A percentile compares a stretch with the other conserved stretches of the same genome.
Conservation (phyloP, 2,797 vertebrate genomes). For the Ctenopoma kingsleyae region DNA sequence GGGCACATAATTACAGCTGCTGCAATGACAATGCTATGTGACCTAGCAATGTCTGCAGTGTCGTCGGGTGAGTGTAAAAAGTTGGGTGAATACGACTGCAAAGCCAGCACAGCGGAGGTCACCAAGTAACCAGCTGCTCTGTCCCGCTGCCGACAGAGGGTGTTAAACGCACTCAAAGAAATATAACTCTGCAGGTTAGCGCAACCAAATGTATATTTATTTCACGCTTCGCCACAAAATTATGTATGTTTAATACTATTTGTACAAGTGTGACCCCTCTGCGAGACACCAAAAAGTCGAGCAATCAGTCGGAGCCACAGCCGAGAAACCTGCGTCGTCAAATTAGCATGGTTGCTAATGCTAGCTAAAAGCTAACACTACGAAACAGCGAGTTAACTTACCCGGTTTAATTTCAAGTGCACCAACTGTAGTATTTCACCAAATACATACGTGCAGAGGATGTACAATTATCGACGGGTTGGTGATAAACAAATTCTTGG, state of each 20-base stretch:
- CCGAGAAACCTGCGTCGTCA: slow-evolving; percentile 69
- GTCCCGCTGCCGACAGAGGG: slow-evolving; percentile 62
- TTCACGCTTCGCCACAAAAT: fast-evolving
- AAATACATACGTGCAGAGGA: fast-evolving
- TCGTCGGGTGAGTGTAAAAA: neutral
- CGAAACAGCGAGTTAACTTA: slow-evolving; percentile 32
- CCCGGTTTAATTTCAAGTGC: neutral
- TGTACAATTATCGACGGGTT: fast-evolving
- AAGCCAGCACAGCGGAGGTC: slow-evolving; percentile 7
- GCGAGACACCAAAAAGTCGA: neutral
- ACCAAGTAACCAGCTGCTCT: slow-evolving; percentile 4
- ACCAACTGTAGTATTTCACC: fast-evolving
- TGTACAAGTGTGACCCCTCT: fast-evolving
- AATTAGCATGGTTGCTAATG: slow-evolving; percentile 70
- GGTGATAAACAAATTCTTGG: fast-evolving
- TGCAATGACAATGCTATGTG: neutral
- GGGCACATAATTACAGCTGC: neutral
- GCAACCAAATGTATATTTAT: neutral
- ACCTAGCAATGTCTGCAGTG: neutral
- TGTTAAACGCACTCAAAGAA: slow-evolving; percentile 12
- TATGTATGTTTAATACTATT: fast-evolving
- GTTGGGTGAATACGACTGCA: slow-evolving; percentile 32
- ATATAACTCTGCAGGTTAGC: slow-evolving; percentile 31
- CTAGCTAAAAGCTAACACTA: slow-evolving; percentile 50
- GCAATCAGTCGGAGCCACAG: neutral